Conservation (phyloP, 1,140 invertebrate genomes). For the Penaeus indicus region DNA sequence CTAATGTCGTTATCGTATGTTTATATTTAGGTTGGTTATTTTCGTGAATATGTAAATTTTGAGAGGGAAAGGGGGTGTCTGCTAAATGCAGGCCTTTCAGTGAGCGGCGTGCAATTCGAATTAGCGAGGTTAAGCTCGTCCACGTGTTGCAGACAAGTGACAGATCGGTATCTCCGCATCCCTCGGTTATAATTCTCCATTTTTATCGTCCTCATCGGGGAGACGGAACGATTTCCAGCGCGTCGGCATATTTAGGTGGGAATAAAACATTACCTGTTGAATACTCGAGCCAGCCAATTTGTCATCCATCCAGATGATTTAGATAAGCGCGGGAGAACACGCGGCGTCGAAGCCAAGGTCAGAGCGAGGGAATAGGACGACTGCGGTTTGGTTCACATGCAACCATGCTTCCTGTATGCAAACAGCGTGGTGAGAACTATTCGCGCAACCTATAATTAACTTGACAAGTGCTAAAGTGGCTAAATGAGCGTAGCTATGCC, state of each 20-base stretch:
- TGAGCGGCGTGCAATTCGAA: background rate
- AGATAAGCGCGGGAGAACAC: too few species aligned
- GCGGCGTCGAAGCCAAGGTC: background rate
- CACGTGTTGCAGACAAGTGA: conserved; percentile 32
- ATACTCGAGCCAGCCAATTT: too few species aligned
- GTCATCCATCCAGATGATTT: too few species aligned
- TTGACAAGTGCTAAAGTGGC: conserved; percentile 40
- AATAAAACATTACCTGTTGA: background rate
- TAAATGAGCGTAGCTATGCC: conserved; percentile 37
- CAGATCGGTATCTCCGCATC: conserved; percentile 3
- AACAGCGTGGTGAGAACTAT: conserved; percentile 44
- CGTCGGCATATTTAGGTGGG: background rate
- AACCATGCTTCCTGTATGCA: conserved; percentile 38
- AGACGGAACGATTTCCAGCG: background rate
- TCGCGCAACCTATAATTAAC: conserved; percentile 39
- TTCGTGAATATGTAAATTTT: too few species aligned
- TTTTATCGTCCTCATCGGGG: too few species aligned
- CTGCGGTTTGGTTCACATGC: background rate
- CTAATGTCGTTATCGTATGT: too few species aligned
- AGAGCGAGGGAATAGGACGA: background rate
- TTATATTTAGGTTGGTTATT: too few species aligned
- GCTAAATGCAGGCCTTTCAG: background rate
- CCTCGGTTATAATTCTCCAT: too few species aligned
- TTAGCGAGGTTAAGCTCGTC: conserved; percentile 5
- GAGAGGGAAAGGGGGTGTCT: background rate